Evolutionary conservation across 2,797 vertebrate genomes (phyloP), one percentile per base, ranked within the genome.

Genomic region (Discoglossus pictus): DNA sequence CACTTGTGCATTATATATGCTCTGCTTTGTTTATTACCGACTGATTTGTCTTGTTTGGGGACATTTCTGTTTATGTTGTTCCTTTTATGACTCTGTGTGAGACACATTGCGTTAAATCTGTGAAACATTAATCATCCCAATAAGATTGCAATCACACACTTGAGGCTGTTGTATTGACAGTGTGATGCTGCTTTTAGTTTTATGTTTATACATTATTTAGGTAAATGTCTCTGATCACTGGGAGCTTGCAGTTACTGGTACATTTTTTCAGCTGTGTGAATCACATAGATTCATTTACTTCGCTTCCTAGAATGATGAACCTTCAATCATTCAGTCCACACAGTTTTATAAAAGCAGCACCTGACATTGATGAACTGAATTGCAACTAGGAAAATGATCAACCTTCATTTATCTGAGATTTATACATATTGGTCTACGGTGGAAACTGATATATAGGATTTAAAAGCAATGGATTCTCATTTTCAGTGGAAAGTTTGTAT

Each of bases 221-320:
- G 15, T 15, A 42, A 42, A 6, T 42, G 4, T 42, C 6, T 42
- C 8, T 42, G 39, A 5, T 17, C 4, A 3, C 10, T 4, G 13
- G 9, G 13, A 42, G n/a, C 39, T 42, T 10, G 15, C n/a, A 15
- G 27, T 31, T 31, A 31, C 4, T 31, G 4, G 27, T 4, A 31
- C 8, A 31, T 4, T 31, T 8, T 31, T 31, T 31, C 4, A 31
- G 8, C 27, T 31, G 27, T 23, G 20, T 21, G 20, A 47, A 47
- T 47, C 44, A 47, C 18, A 10, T 5, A 50, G 23, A 50, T 50
- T 24, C 46, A 50, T 27, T 25, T 15, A 25, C 21, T 50, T n/a
- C 15, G 23, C 11, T 25, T 2, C 39, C 8, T 8, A n/a, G 20
- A 23, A 11, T 47, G 7, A 47, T 23, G 18, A 23, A 21, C 18